phyloP scores from a whole-genome alignment of 1,140 invertebrate genomes.

The Pseudachorutes palmiensis region DNA sequence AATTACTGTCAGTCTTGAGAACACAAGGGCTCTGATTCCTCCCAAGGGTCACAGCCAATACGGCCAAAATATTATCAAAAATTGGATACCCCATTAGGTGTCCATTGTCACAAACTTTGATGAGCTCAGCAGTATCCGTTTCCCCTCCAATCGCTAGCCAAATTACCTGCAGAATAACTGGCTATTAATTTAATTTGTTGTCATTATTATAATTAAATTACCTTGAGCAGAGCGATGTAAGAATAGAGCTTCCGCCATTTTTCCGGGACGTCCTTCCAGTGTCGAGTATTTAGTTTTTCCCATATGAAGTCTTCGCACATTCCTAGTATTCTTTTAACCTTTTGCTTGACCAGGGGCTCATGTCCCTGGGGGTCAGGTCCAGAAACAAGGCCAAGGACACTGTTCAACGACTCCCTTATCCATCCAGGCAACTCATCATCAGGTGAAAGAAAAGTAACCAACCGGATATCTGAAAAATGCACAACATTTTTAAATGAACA shows the following conservation, averaged over 20 bases:
- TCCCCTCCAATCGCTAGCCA: conserved; percentile 13
- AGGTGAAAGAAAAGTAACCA: no score
- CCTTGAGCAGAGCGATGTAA: conserved; percentile 44
- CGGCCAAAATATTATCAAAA: conserved; percentile 44
- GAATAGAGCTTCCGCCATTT: conserved; percentile 48
- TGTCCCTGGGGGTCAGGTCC: no score
- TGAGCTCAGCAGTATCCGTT: conserved; percentile 27
- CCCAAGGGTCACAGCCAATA: no score
- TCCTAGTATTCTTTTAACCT: no score
- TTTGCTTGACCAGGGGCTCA: no score
- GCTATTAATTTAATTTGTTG: background rate
- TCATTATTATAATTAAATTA: conserved; percentile 48
- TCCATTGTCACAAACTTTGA: conserved; percentile 62
- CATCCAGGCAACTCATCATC: no score
- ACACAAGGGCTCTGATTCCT: no score
- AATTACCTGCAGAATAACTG: conserved; percentile 19
- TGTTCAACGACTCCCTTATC: no score
- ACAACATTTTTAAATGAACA: no score
- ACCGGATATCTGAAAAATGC: no score
- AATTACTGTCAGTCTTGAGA: no score
- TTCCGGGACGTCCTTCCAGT: conserved; percentile 67
- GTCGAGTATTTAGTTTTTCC: conserved; percentile 73
- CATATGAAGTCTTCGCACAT: conserved; percentile 46
- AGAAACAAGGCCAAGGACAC: no score
- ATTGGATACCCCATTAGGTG: conserved; percentile 67